Base-by-base conservation (phyloP, 2,797 vertebrate species). In the Borostomias antarcticus region DNA sequence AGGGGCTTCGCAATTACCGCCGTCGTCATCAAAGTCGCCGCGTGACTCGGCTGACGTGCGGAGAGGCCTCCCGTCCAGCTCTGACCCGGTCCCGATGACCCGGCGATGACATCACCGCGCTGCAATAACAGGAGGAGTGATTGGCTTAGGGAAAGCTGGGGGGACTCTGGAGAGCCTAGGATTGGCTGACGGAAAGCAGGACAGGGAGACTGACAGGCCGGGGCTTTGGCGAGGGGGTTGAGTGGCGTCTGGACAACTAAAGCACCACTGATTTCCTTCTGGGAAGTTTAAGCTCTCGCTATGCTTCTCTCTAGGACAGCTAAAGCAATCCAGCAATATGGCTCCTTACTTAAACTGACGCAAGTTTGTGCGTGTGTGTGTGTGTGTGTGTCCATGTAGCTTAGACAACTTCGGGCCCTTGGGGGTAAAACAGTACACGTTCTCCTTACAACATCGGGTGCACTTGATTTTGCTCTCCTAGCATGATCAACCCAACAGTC, bases 21-120 rank as follows among this genome's bases (percentile, higher is more conserved):
- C 82, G 81, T 83, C 81, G 78, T 81, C 79, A 84, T 78, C 75
- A 79, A 76, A 80, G 80, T 82, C 77, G 80, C 66, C 50, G 53
- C 62, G 66, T 76, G 70, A 82, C 76, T 80, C 78, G 78, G 70
- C 66, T 66, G 45, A 66, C 75, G 80, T 78, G 77, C 80, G 76
- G 72, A 61, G 78, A 66, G 73, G 64, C 32, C 50, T 25, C 28
- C 56, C 40, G 72, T 69, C 60, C 53, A 75, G 70, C 40, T 57
- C 32, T 67, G 76, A 78, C 76, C 76, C 67, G 74, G 37, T 58
- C 70, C 70, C 58, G 58, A 72, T 74, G 80, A 79, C 72, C 73
- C 70, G 68, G 59, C 43, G 70, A 77, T 82, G 80, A 82, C 80
- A 78, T 80, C 77, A 80, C 75, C 65, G 68, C n/a, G n/a, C n/a